Base-by-base conservation (phyloP, 2,888 invertebrate species). In the Troides oblongomaculatus region DNA sequence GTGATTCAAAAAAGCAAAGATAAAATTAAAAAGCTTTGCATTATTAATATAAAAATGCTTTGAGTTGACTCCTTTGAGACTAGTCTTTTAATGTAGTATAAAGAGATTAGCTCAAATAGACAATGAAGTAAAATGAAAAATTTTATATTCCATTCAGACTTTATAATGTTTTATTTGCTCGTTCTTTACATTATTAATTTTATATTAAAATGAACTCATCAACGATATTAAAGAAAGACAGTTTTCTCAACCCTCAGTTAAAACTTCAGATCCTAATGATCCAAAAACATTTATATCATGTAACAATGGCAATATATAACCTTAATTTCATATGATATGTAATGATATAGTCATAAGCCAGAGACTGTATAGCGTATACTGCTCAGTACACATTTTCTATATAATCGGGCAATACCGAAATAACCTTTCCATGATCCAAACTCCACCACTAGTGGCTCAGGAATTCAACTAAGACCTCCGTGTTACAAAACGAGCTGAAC, bases 21-120 rank as follows among this genome's bases (percentile, higher is more conserved):
- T 43, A 3, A 43, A 57, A 56, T 21, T 39, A 39, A 17, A 14
- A 17, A 12, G 14, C 56, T 63, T 18, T 30, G 30, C 18, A 61
- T 43, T 61, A 39, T 17, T 61, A 61, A 61, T 43, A 39, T 17
- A 62, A 62, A 23, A 61, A 21, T 23, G 12, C 62, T 62, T 62
- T 62, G 46, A 46, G 46, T 23, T 17, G 21, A 62, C 21, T 62
- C n/a, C 17, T 62, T 23, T 60, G 36, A 60, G 30, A 23, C 25
- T 14, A 25, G 25, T 25, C 23, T 39, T 43, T 43, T 18, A 12
- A 53, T 53, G 53, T 53, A 53, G 53, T 53, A 53, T 53, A 53
- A 53, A 6, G 53, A 53, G 53, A 53, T 53, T 53, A 53, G 53
- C 8, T 53, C 6, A 53, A 53, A 53, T 53, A 53, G n/a, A n/a